These are phyloP conservation scores for Aspidiotus rigidus DNA, from an alignment of 2,888 invertebrate genomes.

Conservation along the genomic window DNA sequence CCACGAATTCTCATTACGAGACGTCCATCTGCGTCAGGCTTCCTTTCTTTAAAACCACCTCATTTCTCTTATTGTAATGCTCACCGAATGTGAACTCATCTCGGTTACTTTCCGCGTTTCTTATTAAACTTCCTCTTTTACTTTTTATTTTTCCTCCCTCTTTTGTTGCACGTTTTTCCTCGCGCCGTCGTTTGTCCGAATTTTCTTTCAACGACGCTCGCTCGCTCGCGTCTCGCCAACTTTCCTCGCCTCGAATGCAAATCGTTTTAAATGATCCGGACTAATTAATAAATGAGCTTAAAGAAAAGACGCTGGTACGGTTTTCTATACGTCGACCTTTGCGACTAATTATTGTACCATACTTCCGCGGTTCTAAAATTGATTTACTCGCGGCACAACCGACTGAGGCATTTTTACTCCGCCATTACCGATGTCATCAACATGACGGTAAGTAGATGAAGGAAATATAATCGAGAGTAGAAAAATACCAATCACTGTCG, in stretches of 20 bases:
- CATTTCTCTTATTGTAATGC: conserved; percentile 28
- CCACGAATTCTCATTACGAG: conserved; percentile 33
- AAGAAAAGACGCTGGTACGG: too few relatives aligned
- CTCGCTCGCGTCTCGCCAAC: background rate
- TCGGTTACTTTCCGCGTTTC: conserved; percentile 19
- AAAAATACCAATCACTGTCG: too few relatives aligned
- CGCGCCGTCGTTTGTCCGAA: conserved; percentile 11
- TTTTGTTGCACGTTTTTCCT: conserved; percentile 5
- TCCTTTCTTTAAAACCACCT: conserved; percentile 26
- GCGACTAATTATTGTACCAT: too few relatives aligned
- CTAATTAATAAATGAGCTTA: too few relatives aligned
- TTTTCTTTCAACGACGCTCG: too few relatives aligned
- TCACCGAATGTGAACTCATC: conserved; percentile 32
- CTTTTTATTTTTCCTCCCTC: conserved; percentile 14
- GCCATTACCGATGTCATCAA: too few relatives aligned
- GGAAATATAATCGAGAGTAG: too few relatives aligned
- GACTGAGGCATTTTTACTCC: too few relatives aligned
- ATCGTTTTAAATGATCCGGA: background rate
- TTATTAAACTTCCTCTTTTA: conserved; percentile 13
- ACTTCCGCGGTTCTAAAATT: too few relatives aligned
- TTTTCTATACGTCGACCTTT: too few relatives aligned
- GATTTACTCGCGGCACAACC: too few relatives aligned
- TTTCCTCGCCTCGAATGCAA: background rate
- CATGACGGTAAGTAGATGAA: too few relatives aligned
- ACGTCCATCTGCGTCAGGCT: conserved; percentile 33